Evolutionary conservation across 2,797 vertebrate species (phyloP), one percentile per base, ranked within the genome.

Genomic region (Sus cebifrons): DNA sequence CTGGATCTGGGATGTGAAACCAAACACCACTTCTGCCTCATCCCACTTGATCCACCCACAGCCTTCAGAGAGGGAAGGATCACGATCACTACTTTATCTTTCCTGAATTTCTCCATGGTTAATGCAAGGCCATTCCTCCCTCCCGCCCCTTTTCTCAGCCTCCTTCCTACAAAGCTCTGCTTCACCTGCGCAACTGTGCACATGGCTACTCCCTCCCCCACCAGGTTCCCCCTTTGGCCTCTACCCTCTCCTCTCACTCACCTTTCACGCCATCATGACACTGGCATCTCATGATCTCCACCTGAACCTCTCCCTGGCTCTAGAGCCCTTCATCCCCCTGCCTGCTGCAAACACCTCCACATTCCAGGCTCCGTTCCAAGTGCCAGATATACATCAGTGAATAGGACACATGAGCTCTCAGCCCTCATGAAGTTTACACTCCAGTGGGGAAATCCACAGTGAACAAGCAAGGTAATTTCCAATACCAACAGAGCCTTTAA

Each of bases 351-450:
- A 89, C 20, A 54, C 21, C 16, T 25, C 65, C 2, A 3, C 0
- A 7, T 20, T 18, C 86, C 54, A 56, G n/a, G 49, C 13, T 20
- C 74, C 17, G 75, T 44, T 18, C 18, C 32, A 6, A n/a, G 60
- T 0, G 0, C 29, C 4, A 1, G 44, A 36, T 54, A 12, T 36
- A 86, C 9, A 56, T 2, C 11, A 25, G 71, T 9, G 0, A 74
- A 86, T 0, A 84, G 71, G 58, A 82, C 25, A 56, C 73, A 68
- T 1, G 27, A 56, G 58, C 32, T 74, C 65, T 49, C 25, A 70
- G 79, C 60, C 75, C 67, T 81, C 23, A 2, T 4, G n/a, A 29
- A 58, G 54, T 65, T 49, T 40, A 89, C 29, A 23, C 79, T 56
- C 58, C 70, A 89, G 32, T 1, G 25, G n/a, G 74, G 16, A 77